Conservation (phyloP, 2,797 vertebrate species). For the Discoglossus pictus region DNA sequence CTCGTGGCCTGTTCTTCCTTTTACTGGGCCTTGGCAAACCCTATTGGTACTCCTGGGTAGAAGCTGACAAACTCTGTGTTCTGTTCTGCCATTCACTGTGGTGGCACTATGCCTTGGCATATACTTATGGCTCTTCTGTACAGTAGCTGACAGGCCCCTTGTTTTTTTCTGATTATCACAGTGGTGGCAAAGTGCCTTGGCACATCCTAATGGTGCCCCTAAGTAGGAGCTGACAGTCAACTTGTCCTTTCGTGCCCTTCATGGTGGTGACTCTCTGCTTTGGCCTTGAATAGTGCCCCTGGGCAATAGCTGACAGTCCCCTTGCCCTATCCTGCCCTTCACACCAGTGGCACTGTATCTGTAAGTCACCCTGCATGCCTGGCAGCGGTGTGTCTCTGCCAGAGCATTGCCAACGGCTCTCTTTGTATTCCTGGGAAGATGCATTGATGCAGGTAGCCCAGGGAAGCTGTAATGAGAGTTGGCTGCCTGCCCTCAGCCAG, state of each 20-base stretch:
- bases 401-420: slow-evolving; percentile 8
- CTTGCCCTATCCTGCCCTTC: slow-evolving; percentile 16
- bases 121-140: too few species aligned
- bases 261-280: not conserved
- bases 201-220: not conserved
- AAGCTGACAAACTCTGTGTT: too few species aligned
- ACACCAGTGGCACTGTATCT: not conserved
- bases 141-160: too few species aligned
- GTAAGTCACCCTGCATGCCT: not conserved
- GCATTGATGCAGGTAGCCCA: slow-evolving; percentile 29
- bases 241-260: slow-evolving; percentile 16
- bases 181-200: not conserved
- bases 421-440: slow-evolving; percentile 29
- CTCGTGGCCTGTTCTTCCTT: too few species aligned
- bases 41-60: too few species aligned
- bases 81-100: too few species aligned
- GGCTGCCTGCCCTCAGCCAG: slow-evolving; percentile 29
- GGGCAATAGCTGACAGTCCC: not conserved
- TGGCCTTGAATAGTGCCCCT: not conserved
- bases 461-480: slow-evolving; percentile 30
- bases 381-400: not conserved
- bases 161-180: too few species aligned
- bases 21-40: too few species aligned
- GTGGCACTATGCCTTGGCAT: too few species aligned
- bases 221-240: not conserved